phyloP scores from a whole-genome alignment of 2,797 vertebrate genomes.

The Chaetodon trifasciatus region DNA sequence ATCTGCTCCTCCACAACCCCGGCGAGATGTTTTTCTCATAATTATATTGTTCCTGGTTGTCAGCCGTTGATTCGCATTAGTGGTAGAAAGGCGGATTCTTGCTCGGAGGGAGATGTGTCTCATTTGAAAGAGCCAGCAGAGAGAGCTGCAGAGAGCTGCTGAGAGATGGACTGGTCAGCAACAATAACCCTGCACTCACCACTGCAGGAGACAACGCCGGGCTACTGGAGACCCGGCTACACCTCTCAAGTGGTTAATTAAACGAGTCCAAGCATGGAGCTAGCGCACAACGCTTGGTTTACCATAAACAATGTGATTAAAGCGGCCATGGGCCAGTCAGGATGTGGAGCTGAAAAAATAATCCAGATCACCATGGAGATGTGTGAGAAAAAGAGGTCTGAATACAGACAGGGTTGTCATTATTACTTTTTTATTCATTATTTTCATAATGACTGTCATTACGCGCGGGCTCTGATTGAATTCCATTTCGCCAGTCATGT shows the following conservation, averaged over 20 bases:
- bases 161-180: conserved; percentile 71
- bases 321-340: conserved; percentile 67
- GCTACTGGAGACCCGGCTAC: conserved; percentile 54
- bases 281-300: conserved; percentile 76
- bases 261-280: conserved; percentile 71
- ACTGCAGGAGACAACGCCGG: conserved; percentile 63
- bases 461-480: conserved; percentile 97
- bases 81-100: conserved; percentile 42
- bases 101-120: conserved; percentile 56
- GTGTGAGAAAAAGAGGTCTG: conserved; percentile 73
- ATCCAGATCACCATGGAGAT: conserved; percentile 96
- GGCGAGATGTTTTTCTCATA: conserved; percentile 57
- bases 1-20: conserved; percentile 55
- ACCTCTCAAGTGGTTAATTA: conserved; percentile 84
- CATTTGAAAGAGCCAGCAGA: conserved; percentile 57
- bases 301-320: conserved; percentile 83
- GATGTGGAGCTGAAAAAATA: conserved; percentile 50
- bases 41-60: conserved; percentile 61
- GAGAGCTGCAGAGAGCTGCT: conserved; percentile 58
- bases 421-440: conserved; percentile 92
- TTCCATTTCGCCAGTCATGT: conserved; percentile 96
- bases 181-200: conserved; percentile 87
- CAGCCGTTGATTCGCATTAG: conserved; percentile 50
- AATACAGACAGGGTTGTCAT: conserved; percentile 96
- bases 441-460: conserved; percentile 98